phyloP scores from a whole-genome alignment of 2,888 invertebrate species.

The Carcina quercana region DNA sequence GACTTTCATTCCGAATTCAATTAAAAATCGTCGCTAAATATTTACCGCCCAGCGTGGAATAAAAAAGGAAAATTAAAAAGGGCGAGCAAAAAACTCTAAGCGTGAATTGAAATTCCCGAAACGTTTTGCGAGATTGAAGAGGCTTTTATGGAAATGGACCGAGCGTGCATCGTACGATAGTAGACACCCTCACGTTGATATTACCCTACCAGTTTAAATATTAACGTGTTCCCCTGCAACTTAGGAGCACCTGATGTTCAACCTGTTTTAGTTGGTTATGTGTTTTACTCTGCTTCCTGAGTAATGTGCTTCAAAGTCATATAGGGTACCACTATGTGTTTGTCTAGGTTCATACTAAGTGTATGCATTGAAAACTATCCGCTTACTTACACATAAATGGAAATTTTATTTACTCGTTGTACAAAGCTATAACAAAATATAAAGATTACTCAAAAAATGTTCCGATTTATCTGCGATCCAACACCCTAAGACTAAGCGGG shows the following conservation, averaged over 20 bases:
- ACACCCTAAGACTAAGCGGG: too few relatives aligned
- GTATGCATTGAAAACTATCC: too few relatives aligned
- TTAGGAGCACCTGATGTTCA: constrained; percentile 57
- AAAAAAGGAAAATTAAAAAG: constrained; percentile 16
- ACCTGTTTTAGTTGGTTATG: constrained; percentile 38
- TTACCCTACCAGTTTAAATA: constrained; percentile 60
- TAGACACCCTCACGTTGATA: constrained; percentile 20
- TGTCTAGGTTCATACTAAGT: too few relatives aligned
- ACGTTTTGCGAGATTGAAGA: constrained; percentile 71
- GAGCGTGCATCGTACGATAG: constrained; percentile 60
- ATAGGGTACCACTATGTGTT: too few relatives aligned
- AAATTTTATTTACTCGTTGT: too few relatives aligned
- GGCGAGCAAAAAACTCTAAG: constrained; percentile 48
- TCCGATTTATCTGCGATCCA: too few relatives aligned
- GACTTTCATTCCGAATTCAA: constrained; percentile 17
- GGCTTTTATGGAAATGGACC: constrained; percentile 73
- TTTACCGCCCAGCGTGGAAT: constrained; percentile 18
- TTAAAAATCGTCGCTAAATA: constrained; percentile 20
- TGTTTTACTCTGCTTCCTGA: too few relatives aligned
- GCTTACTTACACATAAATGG: too few relatives aligned
- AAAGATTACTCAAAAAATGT: too few relatives aligned
- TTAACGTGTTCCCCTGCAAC: constrained; percentile 52
- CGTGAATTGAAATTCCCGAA: constrained; percentile 70
- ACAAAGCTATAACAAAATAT: too few relatives aligned
- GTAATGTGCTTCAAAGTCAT: too few relatives aligned